Base-by-base conservation (phyloP, 30 jellyfish, hydroid and myxozoan genomes). In the Calvadosia cruxmelitensis region DNA sequence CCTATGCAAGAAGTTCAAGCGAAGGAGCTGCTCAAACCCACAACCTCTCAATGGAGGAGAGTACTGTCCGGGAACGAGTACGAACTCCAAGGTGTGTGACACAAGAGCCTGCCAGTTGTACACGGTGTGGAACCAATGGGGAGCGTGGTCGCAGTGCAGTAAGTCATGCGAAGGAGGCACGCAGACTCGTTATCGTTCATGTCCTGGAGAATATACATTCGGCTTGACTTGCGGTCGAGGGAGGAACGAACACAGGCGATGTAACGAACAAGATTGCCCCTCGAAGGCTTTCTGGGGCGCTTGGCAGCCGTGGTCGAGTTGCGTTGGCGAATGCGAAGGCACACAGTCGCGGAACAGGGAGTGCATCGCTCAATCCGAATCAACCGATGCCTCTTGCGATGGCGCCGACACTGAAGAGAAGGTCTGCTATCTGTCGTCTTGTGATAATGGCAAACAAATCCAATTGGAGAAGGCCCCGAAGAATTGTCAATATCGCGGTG, bases 101-200 rank as follows among this genome's bases (percentile, higher is more conserved):
- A 53, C 72, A 12, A 50, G 74, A 51, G 78, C 69, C 29, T 91
- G 95, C 74, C 36, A 52, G 49, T 49, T 81, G n/a, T 79, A 70
- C 69, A 66, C 90, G 25, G 75, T 76, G 31, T 91, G 99, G 99
- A 64, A 76, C 26, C 66, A 62, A 0, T 91, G 99, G 99, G 92
- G 84, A 10, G 27, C 79, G 30, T 91, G 99, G 99, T 80, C 94
- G 1, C 73, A n/a, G 13, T 91, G 99, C 49, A 29, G 85, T 15
- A 70, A 82, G 33, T 75, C 91, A 0, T 91, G 99, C 57, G 78
- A 71, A 33, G 88, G 95, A 2, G 99, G 99, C 26, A 26, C 32
- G 30, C 85, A 94, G n/a, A 91, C 79, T 29, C 64, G 99, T 16
- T 53, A 68, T 29, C 81, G 95, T n/a, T 61, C 57, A 34, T 91